Percentiles rank a stretch among this genome's conserved stretches.
Conservation (phyloP, 2,888 invertebrate genomes). For the Chouioia cunea region DNA sequence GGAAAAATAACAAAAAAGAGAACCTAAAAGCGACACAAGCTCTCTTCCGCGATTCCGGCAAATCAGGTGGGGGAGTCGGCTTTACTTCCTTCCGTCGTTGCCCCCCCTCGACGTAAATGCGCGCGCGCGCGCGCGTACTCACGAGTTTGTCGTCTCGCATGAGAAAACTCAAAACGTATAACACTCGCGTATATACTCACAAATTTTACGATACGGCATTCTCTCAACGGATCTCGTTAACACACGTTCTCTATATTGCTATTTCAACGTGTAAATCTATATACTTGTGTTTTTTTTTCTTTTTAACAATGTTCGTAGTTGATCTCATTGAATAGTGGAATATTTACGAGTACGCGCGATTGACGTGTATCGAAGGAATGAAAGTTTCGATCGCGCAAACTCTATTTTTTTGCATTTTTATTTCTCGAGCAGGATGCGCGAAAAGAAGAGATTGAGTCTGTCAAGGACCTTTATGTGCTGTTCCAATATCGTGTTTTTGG, state of each 20-base stretch:
- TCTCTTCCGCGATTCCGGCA: conserved; percentile 41
- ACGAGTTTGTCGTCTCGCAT: no score
- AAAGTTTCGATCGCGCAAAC: not conserved
- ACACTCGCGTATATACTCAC: not conserved
- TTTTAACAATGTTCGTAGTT: not conserved
- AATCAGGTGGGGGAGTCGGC: conserved; percentile 24
- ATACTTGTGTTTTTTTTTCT: not conserved
- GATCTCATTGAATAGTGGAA: not conserved
- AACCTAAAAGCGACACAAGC: conserved; percentile 25
- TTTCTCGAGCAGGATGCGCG: conserved; percentile 49
- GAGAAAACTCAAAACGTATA: conserved; percentile 47
- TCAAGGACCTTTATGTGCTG: conserved; percentile 63
- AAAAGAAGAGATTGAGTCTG: conserved; percentile 53
- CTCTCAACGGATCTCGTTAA: not conserved
- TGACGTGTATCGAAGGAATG: not conserved
- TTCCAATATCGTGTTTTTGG: conserved; percentile 64
- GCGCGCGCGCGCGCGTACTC: conserved; percentile 38
- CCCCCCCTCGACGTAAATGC: conserved; percentile 17
- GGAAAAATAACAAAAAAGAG: conserved; percentile 4
- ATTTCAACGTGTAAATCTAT: not conserved
- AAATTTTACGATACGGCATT: conserved; percentile 30
- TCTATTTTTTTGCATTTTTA: no score
- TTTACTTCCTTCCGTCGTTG: conserved; percentile 66
- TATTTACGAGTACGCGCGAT: not conserved
- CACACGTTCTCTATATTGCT: no score